These are phyloP conservation scores for Heliconius aoede DNA, from an alignment of 2,888 invertebrate species.

Conservation along the genomic window DNA sequence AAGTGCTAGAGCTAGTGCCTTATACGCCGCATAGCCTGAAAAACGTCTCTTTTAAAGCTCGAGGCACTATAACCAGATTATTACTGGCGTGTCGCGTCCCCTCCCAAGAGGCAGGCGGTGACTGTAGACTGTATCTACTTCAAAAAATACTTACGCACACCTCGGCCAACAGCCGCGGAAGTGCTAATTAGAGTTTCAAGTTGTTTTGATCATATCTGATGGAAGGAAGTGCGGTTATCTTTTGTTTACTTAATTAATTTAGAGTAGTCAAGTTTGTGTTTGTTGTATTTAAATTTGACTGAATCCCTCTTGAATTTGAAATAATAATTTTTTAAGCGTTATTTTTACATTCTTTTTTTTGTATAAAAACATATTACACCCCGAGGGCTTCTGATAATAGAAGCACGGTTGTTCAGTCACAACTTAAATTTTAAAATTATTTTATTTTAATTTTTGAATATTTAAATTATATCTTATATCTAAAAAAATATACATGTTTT, in stretches of 20 bases:
- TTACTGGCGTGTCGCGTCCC: slow-evolving; percentile 51
- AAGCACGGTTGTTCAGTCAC: no score
- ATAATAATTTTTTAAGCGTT: not conserved
- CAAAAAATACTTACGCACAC: slow-evolving; percentile 31
- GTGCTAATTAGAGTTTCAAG: slow-evolving; percentile 23
- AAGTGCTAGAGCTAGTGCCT: not conserved
- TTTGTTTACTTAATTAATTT: slow-evolving; percentile 10
- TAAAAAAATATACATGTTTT: not conserved
- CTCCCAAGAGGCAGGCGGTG: slow-evolving; percentile 46
- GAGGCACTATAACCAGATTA: slow-evolving; percentile 45
- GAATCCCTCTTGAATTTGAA: no score
- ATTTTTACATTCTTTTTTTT: not conserved
- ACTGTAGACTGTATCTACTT: slow-evolving; percentile 22
- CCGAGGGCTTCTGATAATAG: no score
- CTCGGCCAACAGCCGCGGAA: slow-evolving; percentile 12
- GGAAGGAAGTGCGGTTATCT: not conserved
- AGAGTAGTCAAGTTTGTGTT: not conserved
- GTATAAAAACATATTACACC: no score
- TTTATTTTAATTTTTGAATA: no score
- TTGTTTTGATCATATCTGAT: slow-evolving; percentile 16
- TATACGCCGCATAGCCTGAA: not conserved
- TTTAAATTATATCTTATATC: not conserved
- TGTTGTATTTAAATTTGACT: not conserved
- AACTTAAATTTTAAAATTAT: no score
- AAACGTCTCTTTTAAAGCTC: not conserved